A percentile compares a stretch with the other conserved stretches of the same genome.
These are phyloP conservation scores for Propithecus coquereli DNA, from an alignment of 2,113 vertebrate species.

Conservation along the genomic window DNA sequence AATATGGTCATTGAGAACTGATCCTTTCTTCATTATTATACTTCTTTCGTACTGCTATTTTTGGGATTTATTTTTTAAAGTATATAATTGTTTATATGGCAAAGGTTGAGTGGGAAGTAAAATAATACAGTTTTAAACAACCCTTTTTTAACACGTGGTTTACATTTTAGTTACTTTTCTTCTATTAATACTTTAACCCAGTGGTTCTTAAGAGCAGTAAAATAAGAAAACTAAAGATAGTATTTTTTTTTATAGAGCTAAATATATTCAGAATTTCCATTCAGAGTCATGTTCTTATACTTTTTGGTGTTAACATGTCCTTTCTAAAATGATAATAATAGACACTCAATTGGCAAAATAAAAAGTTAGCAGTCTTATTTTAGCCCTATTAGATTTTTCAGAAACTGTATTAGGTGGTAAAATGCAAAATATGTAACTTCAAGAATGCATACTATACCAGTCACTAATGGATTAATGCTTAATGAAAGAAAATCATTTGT, in stretches of 20 bases:
- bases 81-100: not conserved
- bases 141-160: not conserved
- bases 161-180: not conserved
- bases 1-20: not conserved
- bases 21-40: not conserved
- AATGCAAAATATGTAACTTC: not conserved
- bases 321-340: not conserved
- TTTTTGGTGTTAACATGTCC: not conserved
- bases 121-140: not conserved
- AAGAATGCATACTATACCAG: not conserved
- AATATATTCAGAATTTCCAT: slow-evolving; percentile 4
- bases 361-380: not conserved
- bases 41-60: not conserved
- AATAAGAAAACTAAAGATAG: not conserved
- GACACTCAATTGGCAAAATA: not conserved
- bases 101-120: not conserved
- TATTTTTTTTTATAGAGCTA: not conserved
- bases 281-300: not conserved
- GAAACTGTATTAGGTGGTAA: not conserved
- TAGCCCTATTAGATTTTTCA: not conserved
- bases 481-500: not conserved
- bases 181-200: not conserved
- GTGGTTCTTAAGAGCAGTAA: not conserved
- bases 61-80: not conserved
- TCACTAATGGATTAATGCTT: not conserved